Evolutionary conservation across 2,888 invertebrate species (phyloP).

Genomic region (Metacarcinus magister): DNA sequence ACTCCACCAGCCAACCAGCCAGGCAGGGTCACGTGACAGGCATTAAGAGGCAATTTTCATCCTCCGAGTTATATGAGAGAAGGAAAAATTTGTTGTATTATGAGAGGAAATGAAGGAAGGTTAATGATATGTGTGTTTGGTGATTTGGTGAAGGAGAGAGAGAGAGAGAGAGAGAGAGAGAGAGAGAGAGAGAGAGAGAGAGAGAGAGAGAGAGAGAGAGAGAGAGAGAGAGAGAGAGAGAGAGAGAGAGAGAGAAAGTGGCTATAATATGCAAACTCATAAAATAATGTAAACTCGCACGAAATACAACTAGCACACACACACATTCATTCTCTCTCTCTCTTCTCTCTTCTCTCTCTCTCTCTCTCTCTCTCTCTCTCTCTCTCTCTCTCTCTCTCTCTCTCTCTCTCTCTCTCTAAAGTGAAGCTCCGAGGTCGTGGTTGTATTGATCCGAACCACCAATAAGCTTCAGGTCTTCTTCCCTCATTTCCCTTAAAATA

Average conservation of each 20-base stretch:
- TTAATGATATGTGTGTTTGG: background rate
- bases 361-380: constrained; percentile 7
- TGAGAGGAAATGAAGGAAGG: background rate
- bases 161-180: constrained; percentile 26
- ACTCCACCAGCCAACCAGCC: background rate
- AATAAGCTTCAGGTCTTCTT: background rate
- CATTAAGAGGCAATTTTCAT: background rate
- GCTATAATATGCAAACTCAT: background rate
- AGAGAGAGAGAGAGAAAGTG: background rate
- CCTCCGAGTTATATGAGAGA: background rate
- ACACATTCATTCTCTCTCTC: background rate
- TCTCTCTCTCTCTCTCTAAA: constrained; percentile 4
- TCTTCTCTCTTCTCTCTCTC: too few species aligned
- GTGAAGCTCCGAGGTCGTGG: background rate
- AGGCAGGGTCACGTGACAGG: background rate
- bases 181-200: constrained; percentile 26
- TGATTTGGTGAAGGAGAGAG: background rate
- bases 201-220: constrained; percentile 26
- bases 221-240: background rate
- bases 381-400: constrained; percentile 26
- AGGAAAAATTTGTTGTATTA: background rate
- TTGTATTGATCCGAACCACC: constrained; percentile 10
- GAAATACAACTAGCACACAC: background rate
- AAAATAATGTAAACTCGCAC: background rate
- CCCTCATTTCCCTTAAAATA: constrained; percentile 6